phyloP scores from a whole-genome alignment of 2,113 vertebrate species.

The Hippoglossus stenolepis region DNA sequence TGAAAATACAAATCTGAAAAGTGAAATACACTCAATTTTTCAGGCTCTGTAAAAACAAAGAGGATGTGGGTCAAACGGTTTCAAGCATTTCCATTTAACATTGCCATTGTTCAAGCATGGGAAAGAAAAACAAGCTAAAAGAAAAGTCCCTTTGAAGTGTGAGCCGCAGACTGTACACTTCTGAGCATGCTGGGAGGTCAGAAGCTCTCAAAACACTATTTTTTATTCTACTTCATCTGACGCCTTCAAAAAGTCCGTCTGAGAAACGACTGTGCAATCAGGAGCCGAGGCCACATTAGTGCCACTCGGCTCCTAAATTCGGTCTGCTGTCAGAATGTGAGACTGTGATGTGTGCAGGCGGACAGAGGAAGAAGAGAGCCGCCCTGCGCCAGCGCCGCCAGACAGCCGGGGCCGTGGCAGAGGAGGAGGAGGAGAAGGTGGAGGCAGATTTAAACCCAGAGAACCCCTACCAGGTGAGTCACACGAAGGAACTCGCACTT shows the following conservation, averaged over 20 bases:
- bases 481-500: slow-evolving; percentile 27
- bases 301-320: slow-evolving; percentile 50
- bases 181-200: slow-evolving; percentile 47
- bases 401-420: slow-evolving; percentile 67
- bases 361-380: slow-evolving; percentile 86
- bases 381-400: slow-evolving; percentile 81
- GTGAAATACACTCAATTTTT: background rate
- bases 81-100: slow-evolving; percentile 55
- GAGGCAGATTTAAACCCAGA: slow-evolving; percentile 86
- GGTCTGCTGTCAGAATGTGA: slow-evolving; percentile 58
- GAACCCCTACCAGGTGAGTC: slow-evolving; percentile 92
- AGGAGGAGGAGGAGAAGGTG: slow-evolving; percentile 71
- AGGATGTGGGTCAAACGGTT: slow-evolving; percentile 47
- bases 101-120: slow-evolving; percentile 25
- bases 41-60: slow-evolving; percentile 22
- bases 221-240: slow-evolving; percentile 42
- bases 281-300: slow-evolving; percentile 43
- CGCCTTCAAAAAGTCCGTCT: slow-evolving; percentile 45
- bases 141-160: slow-evolving; percentile 52
- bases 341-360: slow-evolving; percentile 80
- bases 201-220: slow-evolving; percentile 60
- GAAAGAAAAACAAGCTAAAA: slow-evolving; percentile 45
- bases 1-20: too few relatives aligned
- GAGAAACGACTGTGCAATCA: slow-evolving; percentile 39
- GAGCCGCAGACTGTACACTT: slow-evolving; percentile 25